Evolutionary conservation across 2,797 vertebrate genomes (phyloP), one percentile per base, ranked within the genome.

Genomic region (Phrynocephalus forsythii): DNA sequence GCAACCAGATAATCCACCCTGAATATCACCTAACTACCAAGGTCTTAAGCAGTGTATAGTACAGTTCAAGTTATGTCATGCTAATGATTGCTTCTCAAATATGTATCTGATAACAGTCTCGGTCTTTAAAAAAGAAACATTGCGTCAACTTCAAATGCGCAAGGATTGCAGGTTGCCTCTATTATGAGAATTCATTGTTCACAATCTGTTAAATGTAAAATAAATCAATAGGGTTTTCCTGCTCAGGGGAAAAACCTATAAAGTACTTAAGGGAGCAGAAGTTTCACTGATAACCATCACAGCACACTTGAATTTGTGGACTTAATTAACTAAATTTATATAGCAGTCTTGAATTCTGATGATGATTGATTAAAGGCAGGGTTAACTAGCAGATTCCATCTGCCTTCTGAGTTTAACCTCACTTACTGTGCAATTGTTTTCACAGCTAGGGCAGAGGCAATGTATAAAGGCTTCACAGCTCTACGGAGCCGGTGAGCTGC

Each of bases 371-470:
- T 56, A 84, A 84, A 83, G 80, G 88, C 0, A 72, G 44, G 20
- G 44, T 75, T 79, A 7, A 28, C 75, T 72, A 48, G 84, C 85
- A 84, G 94, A 94, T 87, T n/a, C 1, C 33, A 15, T 60, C 86
- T 86, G 83, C 82, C 68, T 91, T 79, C 87, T 91, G 50, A 28
- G 56, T 82, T 73, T 87, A 38, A 38, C 50, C 75, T 73, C 88
- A 30, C 69, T 76, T 38, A 60, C 79, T 88, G 66, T 86, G 33
- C 56, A n/a, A 10, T 79, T 73, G 86, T n/a, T 22, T 10, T 16
- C 82, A 88, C 52, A 84, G 84, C 90, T 90, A 75, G 85, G 77
- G 86, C 73, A 90, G 50, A 75, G 93, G 68, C 30, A 88, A 68
- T 3, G 76, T 85, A 81, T 44, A 71, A 83, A 88, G 91, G 90